phyloP scores from a whole-genome alignment of 1,140 invertebrate genomes.

The Solenopsis invicta region DNA sequence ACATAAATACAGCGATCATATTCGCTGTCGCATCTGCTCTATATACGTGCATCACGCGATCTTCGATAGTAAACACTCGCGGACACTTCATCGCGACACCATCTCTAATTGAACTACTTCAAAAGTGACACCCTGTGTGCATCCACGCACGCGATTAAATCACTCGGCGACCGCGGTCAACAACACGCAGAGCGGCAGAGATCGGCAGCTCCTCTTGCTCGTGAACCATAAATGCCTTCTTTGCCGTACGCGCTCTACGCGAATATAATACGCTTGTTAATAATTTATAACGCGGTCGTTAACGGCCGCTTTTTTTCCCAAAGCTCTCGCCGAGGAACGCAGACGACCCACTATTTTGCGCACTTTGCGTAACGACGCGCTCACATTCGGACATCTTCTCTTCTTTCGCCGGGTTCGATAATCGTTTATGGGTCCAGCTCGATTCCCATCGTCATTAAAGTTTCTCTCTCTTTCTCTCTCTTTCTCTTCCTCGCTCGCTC shows the following conservation, averaged over 20 bases:
- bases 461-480: slow-evolving; percentile 22
- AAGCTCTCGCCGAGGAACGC: neutral
- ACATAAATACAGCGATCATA: neutral
- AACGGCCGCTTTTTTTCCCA: slow-evolving; percentile 59
- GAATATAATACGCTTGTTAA: slow-evolving; percentile 76
- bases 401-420: slow-evolving; percentile 11
- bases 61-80: slow-evolving; percentile 18
- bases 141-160: slow-evolving; percentile 51
- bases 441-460: slow-evolving; percentile 51
- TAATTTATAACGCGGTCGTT: slow-evolving; percentile 79
- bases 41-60: neutral
- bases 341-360: neutral
- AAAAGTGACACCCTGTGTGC: slow-evolving; percentile 51
- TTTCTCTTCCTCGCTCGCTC: slow-evolving; percentile 13
- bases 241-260: slow-evolving; percentile 52
- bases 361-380: slow-evolving; percentile 31
- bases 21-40: slow-evolving; percentile 7
- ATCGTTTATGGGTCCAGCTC: slow-evolving; percentile 37
- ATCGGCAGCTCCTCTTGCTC: slow-evolving; percentile 41
- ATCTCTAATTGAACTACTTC: slow-evolving; percentile 44
- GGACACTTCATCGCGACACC: slow-evolving; percentile 4
- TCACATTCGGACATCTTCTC: slow-evolving; percentile 18
- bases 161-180: slow-evolving; percentile 26
- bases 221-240: slow-evolving; percentile 65
- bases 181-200: slow-evolving; percentile 31